These are phyloP conservation scores for Drosophila eugracilis DNA, from an alignment of 1,140 invertebrate species.

Conservation along the genomic window DNA sequence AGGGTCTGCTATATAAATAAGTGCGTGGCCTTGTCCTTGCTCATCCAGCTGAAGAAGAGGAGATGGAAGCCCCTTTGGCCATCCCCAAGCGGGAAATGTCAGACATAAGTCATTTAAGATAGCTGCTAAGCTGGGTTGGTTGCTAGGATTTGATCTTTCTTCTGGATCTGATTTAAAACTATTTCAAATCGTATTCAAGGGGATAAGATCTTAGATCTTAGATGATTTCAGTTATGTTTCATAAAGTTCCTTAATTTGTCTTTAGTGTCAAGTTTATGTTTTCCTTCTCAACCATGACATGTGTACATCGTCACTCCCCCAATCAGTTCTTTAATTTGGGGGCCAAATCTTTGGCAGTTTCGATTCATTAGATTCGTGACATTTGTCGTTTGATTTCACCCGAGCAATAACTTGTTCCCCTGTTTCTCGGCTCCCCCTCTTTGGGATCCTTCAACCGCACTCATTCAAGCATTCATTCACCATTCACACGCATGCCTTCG, in stretches of 20 bases:
- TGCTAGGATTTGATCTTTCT: constrained; percentile 10
- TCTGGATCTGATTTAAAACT: neutral
- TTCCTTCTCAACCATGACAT: no score
- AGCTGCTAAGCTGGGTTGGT: constrained; percentile 41
- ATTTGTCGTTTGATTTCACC: constrained; percentile 81
- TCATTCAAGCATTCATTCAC: constrained; percentile 80
- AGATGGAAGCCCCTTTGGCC: neutral
- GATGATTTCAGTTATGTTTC: no score
- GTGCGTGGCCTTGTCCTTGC: constrained; percentile 72
- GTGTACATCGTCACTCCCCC: neutral
- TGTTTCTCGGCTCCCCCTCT: neutral
- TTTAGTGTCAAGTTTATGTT: constrained; percentile 1
- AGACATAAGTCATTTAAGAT: constrained; percentile 72
- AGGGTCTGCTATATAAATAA: neutral
- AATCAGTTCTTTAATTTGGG: constrained; percentile 28
- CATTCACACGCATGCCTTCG: constrained; percentile 62
- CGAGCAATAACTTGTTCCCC: constrained; percentile 58
- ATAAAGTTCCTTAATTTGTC: neutral
- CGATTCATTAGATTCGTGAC: constrained; percentile 81
- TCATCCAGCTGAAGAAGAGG: constrained; percentile 56
- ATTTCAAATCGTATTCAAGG: neutral
- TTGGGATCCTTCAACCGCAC: constrained; percentile 21
- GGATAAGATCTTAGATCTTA: neutral
- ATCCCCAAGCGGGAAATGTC: constrained; percentile 22
- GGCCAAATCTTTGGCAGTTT: constrained; percentile 74